phyloP scores from a whole-genome alignment of 1,140 invertebrate species.

The Dreissena polymorpha region DNA sequence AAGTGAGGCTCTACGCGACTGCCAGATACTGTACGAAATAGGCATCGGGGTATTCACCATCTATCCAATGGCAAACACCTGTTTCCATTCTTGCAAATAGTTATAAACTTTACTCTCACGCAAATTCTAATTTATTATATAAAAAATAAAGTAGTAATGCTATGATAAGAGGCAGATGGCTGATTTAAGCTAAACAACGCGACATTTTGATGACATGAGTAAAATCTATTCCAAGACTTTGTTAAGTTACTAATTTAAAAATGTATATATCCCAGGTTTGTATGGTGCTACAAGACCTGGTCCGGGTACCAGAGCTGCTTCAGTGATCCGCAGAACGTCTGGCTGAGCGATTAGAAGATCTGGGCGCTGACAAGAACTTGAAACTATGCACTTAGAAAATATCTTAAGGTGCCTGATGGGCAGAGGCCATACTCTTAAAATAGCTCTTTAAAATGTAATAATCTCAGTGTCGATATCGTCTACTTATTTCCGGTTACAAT shows the following conservation, averaged over 20 bases:
- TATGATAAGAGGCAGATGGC: too few relatives aligned
- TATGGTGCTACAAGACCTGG: conserved; percentile 95
- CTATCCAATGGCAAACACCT: neutral
- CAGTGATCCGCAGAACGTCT: neutral
- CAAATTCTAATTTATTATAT: too few relatives aligned
- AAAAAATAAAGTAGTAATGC: too few relatives aligned
- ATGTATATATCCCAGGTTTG: too few relatives aligned
- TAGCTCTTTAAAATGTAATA: neutral
- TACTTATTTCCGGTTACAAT: neutral
- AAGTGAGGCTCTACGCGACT: neutral
- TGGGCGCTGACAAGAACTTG: conserved; percentile 80
- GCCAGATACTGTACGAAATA: neutral
- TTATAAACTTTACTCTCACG: too few relatives aligned
- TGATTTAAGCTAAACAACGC: too few relatives aligned
- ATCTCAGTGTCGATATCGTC: neutral
- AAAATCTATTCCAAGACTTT: too few relatives aligned
- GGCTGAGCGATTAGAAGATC: conserved; percentile 10
- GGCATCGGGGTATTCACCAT: neutral
- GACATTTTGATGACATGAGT: too few relatives aligned
- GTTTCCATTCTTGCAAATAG: too few relatives aligned
- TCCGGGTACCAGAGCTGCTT: conserved; percentile 81
- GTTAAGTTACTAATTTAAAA: too few relatives aligned
- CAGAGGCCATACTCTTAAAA: neutral
- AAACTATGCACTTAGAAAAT: neutral
- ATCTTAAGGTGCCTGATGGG: neutral